phyloP scores from a whole-genome alignment of 2,797 vertebrate species.

The Okamejei kenojei region DNA sequence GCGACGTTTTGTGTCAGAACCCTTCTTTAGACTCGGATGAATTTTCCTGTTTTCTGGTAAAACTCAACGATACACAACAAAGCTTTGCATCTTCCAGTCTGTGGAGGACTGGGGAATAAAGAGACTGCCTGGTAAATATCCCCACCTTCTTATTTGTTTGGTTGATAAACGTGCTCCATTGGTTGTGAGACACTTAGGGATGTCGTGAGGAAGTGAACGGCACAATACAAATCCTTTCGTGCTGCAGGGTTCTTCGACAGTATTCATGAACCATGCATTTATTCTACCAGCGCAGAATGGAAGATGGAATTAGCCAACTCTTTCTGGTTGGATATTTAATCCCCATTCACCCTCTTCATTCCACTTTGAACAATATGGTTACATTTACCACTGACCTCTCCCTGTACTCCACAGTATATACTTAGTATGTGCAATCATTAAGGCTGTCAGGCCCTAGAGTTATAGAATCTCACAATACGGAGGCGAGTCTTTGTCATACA shows the following conservation, averaged over 20 bases:
- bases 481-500: not conserved
- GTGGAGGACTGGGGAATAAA: not conserved
- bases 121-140: not conserved
- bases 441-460: not conserved
- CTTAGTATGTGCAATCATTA: not conserved
- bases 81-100: not conserved
- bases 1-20: no score
- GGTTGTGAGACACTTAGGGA: not conserved
- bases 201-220: not conserved
- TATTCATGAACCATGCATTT: not conserved
- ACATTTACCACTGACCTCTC: not conserved
- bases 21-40: no score
- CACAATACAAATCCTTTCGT: not conserved
- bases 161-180: no score
- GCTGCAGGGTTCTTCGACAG: no score
- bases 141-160: not conserved
- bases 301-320: not conserved
- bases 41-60: not conserved
- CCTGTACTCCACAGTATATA: not conserved
- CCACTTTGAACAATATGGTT: not conserved
- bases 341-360: no score
- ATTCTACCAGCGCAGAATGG: not conserved
- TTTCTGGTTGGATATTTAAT: not conserved
- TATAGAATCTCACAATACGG: not conserved
- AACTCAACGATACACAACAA: not conserved